Evolutionary conservation across 2,888 invertebrate genomes (phyloP).

Genomic region (Dynastes tityus): DNA sequence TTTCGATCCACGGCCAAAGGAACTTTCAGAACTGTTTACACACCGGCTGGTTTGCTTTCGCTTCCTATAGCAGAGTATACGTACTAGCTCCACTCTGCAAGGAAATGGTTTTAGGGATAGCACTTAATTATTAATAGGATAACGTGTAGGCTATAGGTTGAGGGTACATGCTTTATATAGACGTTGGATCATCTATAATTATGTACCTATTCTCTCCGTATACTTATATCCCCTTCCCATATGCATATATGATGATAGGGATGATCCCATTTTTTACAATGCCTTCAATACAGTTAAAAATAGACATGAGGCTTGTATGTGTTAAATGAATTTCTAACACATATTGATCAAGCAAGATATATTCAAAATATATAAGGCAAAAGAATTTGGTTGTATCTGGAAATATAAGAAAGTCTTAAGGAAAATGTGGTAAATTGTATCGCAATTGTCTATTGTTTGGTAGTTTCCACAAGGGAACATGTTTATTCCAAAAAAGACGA

Average conservation of each 20-base stretch:
- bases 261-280: slow-evolving; percentile 4
- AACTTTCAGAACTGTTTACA: slow-evolving; percentile 16
- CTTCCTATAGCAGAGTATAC: slow-evolving; percentile 6
- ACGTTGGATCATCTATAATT: slow-evolving; percentile 29
- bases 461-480: no score
- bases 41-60: neutral
- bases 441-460: no score
- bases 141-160: neutral
- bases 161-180: neutral
- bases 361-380: no score
- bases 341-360: no score
- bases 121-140: slow-evolving; percentile 33
- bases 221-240: neutral
- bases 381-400: no score
- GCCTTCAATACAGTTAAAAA: slow-evolving; percentile 1
- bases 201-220: neutral
- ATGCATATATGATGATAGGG: neutral
- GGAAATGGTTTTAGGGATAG: neutral
- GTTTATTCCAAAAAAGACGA: no score
- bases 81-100: neutral
- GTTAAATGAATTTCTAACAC: no score
- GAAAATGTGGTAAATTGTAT: no score
- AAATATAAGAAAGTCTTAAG: no score
- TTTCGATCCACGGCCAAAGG: neutral
- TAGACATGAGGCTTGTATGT: neutral